phyloP scores from a whole-genome alignment of 2,113 vertebrate genomes.

The Sturnira hondurensis region DNA sequence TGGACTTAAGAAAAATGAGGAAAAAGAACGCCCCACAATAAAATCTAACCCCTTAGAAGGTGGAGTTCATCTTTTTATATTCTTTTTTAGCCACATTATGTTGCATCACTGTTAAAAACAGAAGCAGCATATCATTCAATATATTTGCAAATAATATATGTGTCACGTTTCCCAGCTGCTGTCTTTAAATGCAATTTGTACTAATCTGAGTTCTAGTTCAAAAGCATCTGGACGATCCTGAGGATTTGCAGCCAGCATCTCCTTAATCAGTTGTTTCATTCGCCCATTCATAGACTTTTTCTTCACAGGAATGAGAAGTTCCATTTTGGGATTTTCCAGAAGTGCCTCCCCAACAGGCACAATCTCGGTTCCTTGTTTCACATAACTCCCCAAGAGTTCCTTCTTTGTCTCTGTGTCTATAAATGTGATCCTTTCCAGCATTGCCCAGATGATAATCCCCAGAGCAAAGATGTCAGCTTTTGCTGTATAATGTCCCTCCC shows the following conservation, averaged over 20 bases:
- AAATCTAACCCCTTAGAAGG: constrained; percentile 54
- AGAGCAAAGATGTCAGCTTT: constrained; percentile 98
- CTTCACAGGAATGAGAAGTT: constrained; percentile 94
- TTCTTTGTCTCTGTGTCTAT: constrained; percentile 95
- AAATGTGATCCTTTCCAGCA: constrained; percentile 97
- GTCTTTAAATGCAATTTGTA: constrained; percentile 96
- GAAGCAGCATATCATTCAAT: constrained; percentile 61
- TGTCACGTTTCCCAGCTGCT: constrained; percentile 97
- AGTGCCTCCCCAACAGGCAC: constrained; percentile 96
- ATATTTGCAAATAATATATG: not conserved
- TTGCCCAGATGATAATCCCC: constrained; percentile 98
- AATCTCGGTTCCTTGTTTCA: constrained; percentile 91
- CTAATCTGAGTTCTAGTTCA: constrained; percentile 95
- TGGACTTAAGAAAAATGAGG: constrained; percentile 63
- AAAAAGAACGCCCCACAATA: constrained; percentile 57
- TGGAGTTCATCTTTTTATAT: constrained; percentile 56
- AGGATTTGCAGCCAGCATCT: constrained; percentile 97
- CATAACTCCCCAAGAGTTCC: constrained; percentile 94
- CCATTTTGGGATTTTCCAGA: constrained; percentile 97
- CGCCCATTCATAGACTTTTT: constrained; percentile 95
- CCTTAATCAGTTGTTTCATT: constrained; percentile 95
- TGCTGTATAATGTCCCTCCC: constrained; percentile 98
- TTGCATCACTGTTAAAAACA: constrained; percentile 49
- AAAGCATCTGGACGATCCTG: constrained; percentile 96
- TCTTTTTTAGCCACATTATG: constrained; percentile 65